Evolutionary conservation across 2,797 vertebrate genomes (phyloP).

Genomic region (Chiroxiphia lanceolata): DNA sequence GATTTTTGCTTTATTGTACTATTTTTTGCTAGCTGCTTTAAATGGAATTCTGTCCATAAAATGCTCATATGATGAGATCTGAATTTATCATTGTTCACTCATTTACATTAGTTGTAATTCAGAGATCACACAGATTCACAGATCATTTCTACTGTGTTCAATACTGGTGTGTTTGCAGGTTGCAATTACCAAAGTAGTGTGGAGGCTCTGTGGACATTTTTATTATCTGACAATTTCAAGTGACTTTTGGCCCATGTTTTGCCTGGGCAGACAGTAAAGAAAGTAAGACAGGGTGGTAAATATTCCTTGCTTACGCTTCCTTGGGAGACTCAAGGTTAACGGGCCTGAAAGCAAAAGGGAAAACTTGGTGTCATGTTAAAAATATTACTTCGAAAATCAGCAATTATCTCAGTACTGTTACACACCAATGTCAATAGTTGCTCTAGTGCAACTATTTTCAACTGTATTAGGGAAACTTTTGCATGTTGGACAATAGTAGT

Average conservation of each 20-base stretch:
- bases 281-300: not conserved
- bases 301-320: not conserved
- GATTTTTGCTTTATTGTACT: not conserved
- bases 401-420: not conserved
- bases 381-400: not conserved
- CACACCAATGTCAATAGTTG: rapidly evolving
- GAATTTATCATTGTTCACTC: not conserved
- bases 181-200: not conserved
- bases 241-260: not conserved
- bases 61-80: not conserved
- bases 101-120: not conserved
- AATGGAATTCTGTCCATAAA: not conserved
- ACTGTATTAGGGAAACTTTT: not conserved
- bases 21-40: not conserved
- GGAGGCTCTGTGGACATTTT: not conserved
- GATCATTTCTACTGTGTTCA: not conserved
- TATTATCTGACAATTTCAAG: not conserved
- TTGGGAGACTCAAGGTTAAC: not conserved
- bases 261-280: not conserved
- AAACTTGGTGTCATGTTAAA: not conserved
- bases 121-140: not conserved
- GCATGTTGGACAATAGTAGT: not conserved
- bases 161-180: not conserved
- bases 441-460: not conserved
- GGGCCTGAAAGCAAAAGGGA: not conserved